Percentiles rank a stretch among this genome's conserved stretches.
phyloP scores from a whole-genome alignment of 1,140 invertebrate genomes.

The Sinonovacula constricta region DNA sequence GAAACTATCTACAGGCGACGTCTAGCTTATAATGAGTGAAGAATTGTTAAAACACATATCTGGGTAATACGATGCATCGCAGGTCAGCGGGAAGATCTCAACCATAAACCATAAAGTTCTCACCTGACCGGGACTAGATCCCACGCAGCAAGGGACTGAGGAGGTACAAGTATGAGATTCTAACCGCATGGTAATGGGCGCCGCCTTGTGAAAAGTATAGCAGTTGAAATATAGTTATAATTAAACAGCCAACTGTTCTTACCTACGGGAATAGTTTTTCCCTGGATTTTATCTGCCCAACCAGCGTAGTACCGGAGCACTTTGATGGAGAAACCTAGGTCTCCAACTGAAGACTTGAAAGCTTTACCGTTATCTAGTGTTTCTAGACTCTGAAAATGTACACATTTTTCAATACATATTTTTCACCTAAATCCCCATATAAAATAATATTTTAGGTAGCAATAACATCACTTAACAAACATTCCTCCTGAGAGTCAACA shows the following conservation, averaged over 20 bases:
- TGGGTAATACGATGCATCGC: not conserved
- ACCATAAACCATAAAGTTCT: not conserved
- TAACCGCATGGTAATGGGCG: too few relatives aligned
- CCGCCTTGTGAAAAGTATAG: too few relatives aligned
- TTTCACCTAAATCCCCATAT: too few relatives aligned
- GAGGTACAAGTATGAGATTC: too few relatives aligned
- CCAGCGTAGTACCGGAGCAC: conserved; percentile 88
- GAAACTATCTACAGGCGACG: too few relatives aligned
- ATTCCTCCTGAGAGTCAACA: too few relatives aligned
- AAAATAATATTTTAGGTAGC: too few relatives aligned
- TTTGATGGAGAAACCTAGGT: conserved; percentile 63
- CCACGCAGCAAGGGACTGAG: not conserved
- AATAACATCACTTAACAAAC: too few relatives aligned
- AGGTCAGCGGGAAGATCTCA: not conserved
- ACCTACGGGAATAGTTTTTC: conserved; percentile 91
- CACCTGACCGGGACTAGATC: not conserved
- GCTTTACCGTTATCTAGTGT: conserved; percentile 90
- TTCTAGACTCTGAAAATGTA: conserved; percentile 43
- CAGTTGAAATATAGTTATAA: not conserved
- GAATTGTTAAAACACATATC: not conserved
- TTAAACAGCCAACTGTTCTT: conserved; percentile 46
- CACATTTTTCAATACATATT: too few relatives aligned
- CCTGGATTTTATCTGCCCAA: conserved; percentile 93
- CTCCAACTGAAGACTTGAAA: conserved; percentile 78
- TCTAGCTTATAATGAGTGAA: not conserved